These are phyloP conservation scores for Drosophila erecta DNA, from an alignment of 1,140 invertebrate genomes.

Conservation along the genomic window DNA sequence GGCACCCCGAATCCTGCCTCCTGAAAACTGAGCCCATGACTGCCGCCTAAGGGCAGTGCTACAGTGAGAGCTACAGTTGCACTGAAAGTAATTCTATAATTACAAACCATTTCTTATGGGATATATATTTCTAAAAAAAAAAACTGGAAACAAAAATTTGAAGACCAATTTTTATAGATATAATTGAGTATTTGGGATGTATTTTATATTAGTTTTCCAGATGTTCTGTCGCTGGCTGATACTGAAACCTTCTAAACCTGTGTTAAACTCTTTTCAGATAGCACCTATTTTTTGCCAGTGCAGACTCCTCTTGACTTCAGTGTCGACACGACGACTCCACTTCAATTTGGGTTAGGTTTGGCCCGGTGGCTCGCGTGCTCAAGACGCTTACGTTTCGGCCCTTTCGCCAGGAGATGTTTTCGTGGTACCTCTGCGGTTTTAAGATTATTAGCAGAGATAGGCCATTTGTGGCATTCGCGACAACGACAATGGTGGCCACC, in stretches of 20 bases:
- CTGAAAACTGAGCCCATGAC: conserved; percentile 28
- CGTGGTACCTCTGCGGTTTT: conserved; percentile 71
- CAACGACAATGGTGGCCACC: conserved; percentile 51
- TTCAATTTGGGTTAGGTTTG: conserved; percentile 13
- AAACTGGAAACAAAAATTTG: too few species aligned
- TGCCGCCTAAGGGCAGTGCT: conserved; percentile 1
- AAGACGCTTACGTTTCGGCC: conserved; percentile 70
- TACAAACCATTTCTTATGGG: neutral
- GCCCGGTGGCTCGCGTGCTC: conserved; percentile 62
- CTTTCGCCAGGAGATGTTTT: conserved; percentile 61
- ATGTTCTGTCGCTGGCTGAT: neutral
- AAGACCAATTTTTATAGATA: too few species aligned
- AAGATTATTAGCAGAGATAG: conserved; percentile 81
- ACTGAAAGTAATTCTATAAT: neutral
- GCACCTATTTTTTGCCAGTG: neutral
- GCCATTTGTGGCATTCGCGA: conserved; percentile 69
- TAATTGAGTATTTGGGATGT: too few species aligned
- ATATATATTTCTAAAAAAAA: too few species aligned
- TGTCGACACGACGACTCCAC: conserved; percentile 28
- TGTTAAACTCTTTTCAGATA: neutral
- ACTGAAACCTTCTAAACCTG: neutral
- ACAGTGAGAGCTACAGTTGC: neutral
- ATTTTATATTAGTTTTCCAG: too few species aligned
- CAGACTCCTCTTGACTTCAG: conserved; percentile 20
- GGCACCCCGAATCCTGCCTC: conserved; percentile 9